Conservation (phyloP, 2,113 vertebrate species). For the Apeltes quadracus region DNA sequence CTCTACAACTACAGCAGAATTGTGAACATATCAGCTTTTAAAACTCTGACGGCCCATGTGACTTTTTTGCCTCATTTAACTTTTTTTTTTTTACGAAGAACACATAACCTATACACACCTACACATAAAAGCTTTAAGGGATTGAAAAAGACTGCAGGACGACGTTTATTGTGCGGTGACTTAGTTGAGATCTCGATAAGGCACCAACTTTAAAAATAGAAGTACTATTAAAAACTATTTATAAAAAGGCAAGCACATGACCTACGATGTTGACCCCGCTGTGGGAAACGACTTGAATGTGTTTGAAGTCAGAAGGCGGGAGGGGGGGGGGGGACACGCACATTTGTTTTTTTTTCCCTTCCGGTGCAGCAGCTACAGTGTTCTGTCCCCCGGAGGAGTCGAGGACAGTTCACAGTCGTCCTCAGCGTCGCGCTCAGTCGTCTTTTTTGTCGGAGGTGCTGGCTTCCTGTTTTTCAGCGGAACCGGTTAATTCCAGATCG, state of each 20-base stretch:
- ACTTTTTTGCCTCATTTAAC: neutral
- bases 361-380: slow-evolving; percentile 15
- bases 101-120: slow-evolving; percentile 2
- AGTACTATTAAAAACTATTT: slow-evolving; percentile 35
- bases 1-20: neutral
- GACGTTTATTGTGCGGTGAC: slow-evolving; percentile 25
- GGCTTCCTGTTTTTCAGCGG: slow-evolving; percentile 76
- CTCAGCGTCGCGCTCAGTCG: slow-evolving; percentile 79
- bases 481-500: slow-evolving; percentile 52
- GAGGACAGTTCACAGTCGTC: neutral
- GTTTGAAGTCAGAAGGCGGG: slow-evolving; percentile 9
- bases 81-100: slow-evolving; percentile 1
- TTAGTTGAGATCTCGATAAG: slow-evolving; percentile 58
- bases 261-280: slow-evolving; percentile 28
- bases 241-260: slow-evolving; percentile 49
- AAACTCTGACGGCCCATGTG: slow-evolving; percentile 2
- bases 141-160: slow-evolving; percentile 1
- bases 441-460: slow-evolving; percentile 93
- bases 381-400: slow-evolving; percentile 10
- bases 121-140: slow-evolving; percentile 3
- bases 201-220: slow-evolving; percentile 63
- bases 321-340: neutral
- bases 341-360: neutral
- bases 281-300: slow-evolving; percentile 24
- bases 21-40: neutral